A percentile compares a stretch with the other conserved stretches of the same genome.
Evolutionary conservation across 2,113 vertebrate species (phyloP).

Genomic region (Gavialis gangeticus): DNA sequence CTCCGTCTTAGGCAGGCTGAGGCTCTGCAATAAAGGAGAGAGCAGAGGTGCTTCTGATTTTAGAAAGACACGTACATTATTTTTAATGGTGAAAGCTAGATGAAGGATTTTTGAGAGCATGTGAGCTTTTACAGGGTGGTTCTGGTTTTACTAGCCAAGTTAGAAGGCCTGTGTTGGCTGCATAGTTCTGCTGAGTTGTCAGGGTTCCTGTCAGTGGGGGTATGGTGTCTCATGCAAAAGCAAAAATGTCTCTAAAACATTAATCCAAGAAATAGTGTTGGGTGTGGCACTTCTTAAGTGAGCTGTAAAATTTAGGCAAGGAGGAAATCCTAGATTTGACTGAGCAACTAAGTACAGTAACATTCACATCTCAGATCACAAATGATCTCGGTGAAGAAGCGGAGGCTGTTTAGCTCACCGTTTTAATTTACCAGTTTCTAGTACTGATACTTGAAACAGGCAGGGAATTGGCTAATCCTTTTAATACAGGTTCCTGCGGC

Average conservation of each 20-base stretch:
- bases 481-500: neutral
- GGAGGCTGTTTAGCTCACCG: neutral
- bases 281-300: neutral
- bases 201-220: neutral
- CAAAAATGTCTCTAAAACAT: neutral
- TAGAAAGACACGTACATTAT: neutral
- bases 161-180: neutral
- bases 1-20: neutral
- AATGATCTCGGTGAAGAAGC: conserved; percentile 11
- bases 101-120: neutral
- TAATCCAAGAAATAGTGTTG: conserved; percentile 22
- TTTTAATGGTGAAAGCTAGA: neutral
- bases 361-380: neutral
- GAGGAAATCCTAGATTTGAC: neutral
- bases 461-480: conserved; percentile 31
- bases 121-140: accelerated
- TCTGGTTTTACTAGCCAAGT: neutral
- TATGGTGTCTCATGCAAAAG: neutral
- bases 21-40: neutral
- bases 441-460: conserved; percentile 3
- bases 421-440: conserved; percentile 2
- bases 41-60: neutral
- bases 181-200: neutral
- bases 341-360: neutral
- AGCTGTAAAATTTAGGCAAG: neutral